These are phyloP conservation scores for Phalacrocorax carbo DNA, from an alignment of 2,113 vertebrate genomes.

Conservation along the genomic window DNA sequence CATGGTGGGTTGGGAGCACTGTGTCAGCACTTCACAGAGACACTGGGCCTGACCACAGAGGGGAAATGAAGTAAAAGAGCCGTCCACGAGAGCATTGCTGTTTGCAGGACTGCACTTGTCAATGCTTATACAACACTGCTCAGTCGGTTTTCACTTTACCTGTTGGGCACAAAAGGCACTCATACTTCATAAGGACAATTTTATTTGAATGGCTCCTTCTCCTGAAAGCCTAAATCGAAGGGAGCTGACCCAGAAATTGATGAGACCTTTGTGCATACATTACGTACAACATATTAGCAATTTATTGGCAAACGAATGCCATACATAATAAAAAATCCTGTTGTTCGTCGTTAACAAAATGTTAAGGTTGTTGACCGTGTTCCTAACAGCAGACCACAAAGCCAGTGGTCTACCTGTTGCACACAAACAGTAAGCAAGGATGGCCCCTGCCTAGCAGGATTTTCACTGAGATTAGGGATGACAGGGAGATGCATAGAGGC, in stretches of 20 bases:
- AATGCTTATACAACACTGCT: background rate
- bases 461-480: background rate
- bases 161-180: background rate
- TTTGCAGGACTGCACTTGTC: background rate
- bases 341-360: background rate
- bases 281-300: background rate
- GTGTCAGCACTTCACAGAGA: background rate
- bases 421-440: background rate
- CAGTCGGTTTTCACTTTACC: background rate
- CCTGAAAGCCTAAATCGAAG: background rate
- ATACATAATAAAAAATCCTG: background rate
- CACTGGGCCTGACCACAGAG: background rate
- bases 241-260: background rate
- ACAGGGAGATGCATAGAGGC: background rate
- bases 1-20: background rate
- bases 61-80: background rate
- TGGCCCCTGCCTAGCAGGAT: background rate
- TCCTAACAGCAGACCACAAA: background rate
- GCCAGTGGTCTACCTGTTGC: background rate
- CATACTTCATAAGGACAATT: background rate
- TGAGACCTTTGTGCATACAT: background rate
- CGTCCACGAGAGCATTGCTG: background rate
- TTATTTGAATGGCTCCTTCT: background rate
- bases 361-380: background rate
- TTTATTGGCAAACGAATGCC: background rate